Conservation (phyloP, 2,113 vertebrate species). For the Leucoraja erinaceus region DNA sequence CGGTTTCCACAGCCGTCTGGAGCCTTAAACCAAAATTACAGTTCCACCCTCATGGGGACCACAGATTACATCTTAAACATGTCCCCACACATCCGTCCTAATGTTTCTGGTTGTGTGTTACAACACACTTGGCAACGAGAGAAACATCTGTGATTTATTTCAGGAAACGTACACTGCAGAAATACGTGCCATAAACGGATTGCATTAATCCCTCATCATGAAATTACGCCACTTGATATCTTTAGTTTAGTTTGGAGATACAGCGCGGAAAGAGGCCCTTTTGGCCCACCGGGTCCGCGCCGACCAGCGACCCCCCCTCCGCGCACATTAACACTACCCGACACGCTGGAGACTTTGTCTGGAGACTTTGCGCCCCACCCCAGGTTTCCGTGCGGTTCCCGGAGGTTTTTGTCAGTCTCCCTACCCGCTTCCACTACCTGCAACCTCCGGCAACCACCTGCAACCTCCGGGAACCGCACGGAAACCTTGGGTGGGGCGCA, state of each 20-base stretch:
- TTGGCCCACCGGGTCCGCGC: too few relatives aligned
- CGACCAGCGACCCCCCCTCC: too few relatives aligned
- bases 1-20: background rate
- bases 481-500: too few relatives aligned
- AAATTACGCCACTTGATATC: background rate
- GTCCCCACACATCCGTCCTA: background rate
- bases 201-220: background rate
- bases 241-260: background rate
- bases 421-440: too few relatives aligned
- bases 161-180: background rate
- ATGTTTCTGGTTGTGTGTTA: background rate
- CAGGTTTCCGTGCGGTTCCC: too few relatives aligned
- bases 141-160: constrained; percentile 31
- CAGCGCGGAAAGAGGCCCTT: too few relatives aligned
- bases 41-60: background rate
- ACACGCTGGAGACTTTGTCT: too few relatives aligned
- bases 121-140: background rate
- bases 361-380: too few relatives aligned
- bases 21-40: background rate
- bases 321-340: too few relatives aligned
- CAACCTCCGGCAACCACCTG: too few relatives aligned
- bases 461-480: too few relatives aligned
- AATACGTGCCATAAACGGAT: background rate
- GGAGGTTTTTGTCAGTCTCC: too few relatives aligned
- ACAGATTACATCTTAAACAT: background rate